These are phyloP conservation scores for Ferrisia virgata DNA, from an alignment of 2,888 invertebrate genomes.

Conservation along the genomic window DNA sequence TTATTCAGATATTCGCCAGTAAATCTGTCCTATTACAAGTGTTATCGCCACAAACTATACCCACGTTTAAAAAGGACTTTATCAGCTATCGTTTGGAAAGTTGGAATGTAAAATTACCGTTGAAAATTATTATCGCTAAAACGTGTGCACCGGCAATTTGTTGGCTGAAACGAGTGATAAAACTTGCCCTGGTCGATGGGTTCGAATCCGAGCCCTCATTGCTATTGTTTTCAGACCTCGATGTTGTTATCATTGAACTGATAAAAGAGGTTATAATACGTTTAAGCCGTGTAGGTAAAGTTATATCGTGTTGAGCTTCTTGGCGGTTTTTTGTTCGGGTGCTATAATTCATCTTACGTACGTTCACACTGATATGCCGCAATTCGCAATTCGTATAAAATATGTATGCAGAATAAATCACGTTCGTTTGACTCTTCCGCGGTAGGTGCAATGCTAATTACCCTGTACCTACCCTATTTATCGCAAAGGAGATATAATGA, in stretches of 20 bases:
- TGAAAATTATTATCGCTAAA: conserved; percentile 28
- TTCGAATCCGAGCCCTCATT: conserved; percentile 36
- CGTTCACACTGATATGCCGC: background rate
- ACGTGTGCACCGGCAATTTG: conserved; percentile 30
- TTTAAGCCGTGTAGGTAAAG: conserved; percentile 26
- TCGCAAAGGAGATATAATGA: background rate
- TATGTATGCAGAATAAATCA: background rate
- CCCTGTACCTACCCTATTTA: background rate
- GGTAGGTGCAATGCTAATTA: background rate
- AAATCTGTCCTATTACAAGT: conserved; percentile 29
- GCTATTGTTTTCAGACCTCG: conserved; percentile 39
- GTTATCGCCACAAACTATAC: conserved; percentile 14
- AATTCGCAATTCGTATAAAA: background rate
- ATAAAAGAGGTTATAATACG: conserved; percentile 35
- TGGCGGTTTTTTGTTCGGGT: conserved; percentile 7
- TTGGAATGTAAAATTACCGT: conserved; percentile 29
- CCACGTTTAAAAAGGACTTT: conserved; percentile 29
- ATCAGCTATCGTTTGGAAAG: conserved; percentile 31
- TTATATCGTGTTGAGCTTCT: conserved; percentile 10
- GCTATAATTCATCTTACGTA: background rate
- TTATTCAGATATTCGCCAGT: background rate
- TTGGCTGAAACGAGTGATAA: conserved; percentile 25
- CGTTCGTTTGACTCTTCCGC: background rate
- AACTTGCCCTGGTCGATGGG: conserved; percentile 29
- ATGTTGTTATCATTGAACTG: conserved; percentile 3